Base-by-base conservation (phyloP, 2,888 invertebrate species). In the Conops quadrifasciatus region DNA sequence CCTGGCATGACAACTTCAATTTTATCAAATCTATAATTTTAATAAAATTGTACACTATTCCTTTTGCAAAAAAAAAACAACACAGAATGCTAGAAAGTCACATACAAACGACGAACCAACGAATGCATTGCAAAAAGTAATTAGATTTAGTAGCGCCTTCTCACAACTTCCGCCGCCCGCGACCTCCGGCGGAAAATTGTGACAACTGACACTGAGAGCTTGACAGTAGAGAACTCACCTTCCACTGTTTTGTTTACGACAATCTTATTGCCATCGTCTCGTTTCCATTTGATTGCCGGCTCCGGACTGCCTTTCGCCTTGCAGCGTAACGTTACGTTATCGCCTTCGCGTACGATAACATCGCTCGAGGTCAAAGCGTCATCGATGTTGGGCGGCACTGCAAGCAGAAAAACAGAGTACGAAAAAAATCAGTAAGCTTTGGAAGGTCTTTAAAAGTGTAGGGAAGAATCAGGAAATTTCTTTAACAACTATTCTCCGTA, bases 371-470 rank as follows among this genome's bases (percentile, higher is more conserved):
- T 94, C 86, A 93, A 88, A 74, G 94, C 92, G 88, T 96, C 95
- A 87, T 95, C 94, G 85, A 96, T 95, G 85, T 94, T 94, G 72
- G 96, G 96, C 69, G 96, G 95, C 79, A 96, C 96, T 96, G 89
- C 60, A 88, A 87, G 80, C 82, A 83, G 83, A 79, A 79, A 67
- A 72, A 30, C 26, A 1, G 16, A 64, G 21, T 30, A 45, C 11
- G 4, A 53, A 19, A 47, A 43, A 15, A 43, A 13, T 49, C 19
- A 49, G 19, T 13, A 49, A 49, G 7, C n/a, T 11, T 49, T 49
- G n/a, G 19, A 16, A 16, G n/a, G n/a, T 11, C 13, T 43, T 43
- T 43, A 21, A 58, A 58, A 28, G 24, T 58, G 7, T 58, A 58
- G 5, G 15, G 24, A 28, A 24, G 21, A 58, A 24, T 11, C 15